Percentiles rank a stretch among this genome's conserved stretches.
Evolutionary conservation across 2,888 invertebrate species (phyloP).

Genomic region (Phasia obesa): DNA sequence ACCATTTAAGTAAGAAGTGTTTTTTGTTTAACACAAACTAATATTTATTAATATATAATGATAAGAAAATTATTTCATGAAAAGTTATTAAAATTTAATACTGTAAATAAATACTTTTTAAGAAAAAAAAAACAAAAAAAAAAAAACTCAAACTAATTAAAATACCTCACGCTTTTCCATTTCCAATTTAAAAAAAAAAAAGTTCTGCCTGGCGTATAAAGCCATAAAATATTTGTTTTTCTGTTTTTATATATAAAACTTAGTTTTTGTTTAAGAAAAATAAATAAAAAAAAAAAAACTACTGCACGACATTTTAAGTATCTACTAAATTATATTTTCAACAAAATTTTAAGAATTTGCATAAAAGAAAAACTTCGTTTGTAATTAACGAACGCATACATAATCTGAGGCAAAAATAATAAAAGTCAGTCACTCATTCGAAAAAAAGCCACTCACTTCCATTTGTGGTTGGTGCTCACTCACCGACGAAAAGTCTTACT

Average conservation of each 20-base stretch:
- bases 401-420: slow-evolving; percentile 9
- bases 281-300: slow-evolving; percentile 2
- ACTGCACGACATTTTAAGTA: slow-evolving; percentile 34
- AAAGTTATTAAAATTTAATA: too few relatives aligned
- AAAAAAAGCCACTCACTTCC: slow-evolving; percentile 24
- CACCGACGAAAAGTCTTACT: slow-evolving; percentile 41
- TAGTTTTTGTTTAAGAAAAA: neutral
- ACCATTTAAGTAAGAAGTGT: too few relatives aligned
- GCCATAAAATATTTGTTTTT: too few relatives aligned
- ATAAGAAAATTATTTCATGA: too few relatives aligned
- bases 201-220: neutral
- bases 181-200: neutral
- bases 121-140: too few relatives aligned
- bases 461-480: slow-evolving; percentile 22
- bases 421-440: slow-evolving; percentile 3
- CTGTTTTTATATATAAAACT: too few relatives aligned
- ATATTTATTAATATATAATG: too few relatives aligned
- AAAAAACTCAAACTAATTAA: too few relatives aligned
- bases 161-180: too few relatives aligned
- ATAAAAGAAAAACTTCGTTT: neutral
- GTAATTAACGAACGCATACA: slow-evolving; percentile 7
- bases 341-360: slow-evolving; percentile 4
- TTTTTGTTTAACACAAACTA: too few relatives aligned
- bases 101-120: too few relatives aligned
- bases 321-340: slow-evolving; percentile 29